Conservation (phyloP, 64 coral and sea anemone species). For the Pocillopora damicornis region DNA sequence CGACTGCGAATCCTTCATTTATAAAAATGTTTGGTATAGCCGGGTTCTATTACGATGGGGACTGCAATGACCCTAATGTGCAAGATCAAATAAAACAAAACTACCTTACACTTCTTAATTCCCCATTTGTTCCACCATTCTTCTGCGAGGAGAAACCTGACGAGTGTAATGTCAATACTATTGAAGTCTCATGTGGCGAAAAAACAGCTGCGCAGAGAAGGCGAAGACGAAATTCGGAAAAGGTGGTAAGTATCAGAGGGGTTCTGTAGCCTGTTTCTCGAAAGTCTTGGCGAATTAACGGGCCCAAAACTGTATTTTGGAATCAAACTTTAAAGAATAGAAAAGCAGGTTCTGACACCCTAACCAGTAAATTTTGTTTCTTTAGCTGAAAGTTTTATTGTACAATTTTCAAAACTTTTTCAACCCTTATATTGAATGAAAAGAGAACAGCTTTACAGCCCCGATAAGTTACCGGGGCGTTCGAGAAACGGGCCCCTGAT, state of each 20-base stretch:
- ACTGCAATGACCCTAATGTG: constrained; percentile 48
- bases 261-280: too few relatives aligned
- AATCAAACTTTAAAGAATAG: too few relatives aligned
- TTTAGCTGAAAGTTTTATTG: too few relatives aligned
- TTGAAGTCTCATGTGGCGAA: constrained; percentile 30
- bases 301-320: too few relatives aligned
- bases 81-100: constrained; percentile 2
- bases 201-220: neutral
- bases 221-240: neutral
- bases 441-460: too few relatives aligned
- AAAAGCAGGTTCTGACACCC: too few relatives aligned
- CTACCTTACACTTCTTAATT: neutral
- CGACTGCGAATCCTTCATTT: neutral
- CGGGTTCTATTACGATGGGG: constrained; percentile 37
- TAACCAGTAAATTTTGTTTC: too few relatives aligned
- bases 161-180: neutral
- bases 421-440: too few relatives aligned
- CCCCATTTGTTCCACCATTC: neutral
- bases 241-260: neutral
- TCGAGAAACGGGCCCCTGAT: too few relatives aligned
- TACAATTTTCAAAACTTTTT: too few relatives aligned
- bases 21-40: neutral
- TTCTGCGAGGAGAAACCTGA: neutral
- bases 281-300: too few relatives aligned
- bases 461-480: too few relatives aligned